Evolutionary conservation across 2,113 vertebrate genomes (phyloP).

Genomic region (Platichthys flesus): DNA sequence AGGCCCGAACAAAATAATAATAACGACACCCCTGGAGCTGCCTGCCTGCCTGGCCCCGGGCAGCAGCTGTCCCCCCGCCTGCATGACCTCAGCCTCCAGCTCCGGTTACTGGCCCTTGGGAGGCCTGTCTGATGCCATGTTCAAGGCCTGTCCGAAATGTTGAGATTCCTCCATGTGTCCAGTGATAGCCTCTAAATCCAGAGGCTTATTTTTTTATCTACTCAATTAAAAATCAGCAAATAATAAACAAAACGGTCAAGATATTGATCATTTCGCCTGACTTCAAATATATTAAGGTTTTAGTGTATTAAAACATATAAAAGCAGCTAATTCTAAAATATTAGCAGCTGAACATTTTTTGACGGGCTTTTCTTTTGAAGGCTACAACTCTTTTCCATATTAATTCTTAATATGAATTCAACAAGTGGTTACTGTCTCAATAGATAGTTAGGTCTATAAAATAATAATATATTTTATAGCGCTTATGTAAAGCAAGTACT

Average conservation of each 20-base stretch:
- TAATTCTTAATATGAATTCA: no score
- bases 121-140: slow-evolving; percentile 11
- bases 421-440: no score
- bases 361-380: no score
- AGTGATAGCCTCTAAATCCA: neutral
- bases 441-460: no score
- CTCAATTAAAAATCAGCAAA: neutral
- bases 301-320: no score
- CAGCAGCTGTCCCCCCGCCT: slow-evolving; percentile 67
- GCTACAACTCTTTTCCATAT: no score
- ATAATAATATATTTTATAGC: no score
- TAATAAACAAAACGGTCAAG: neutral
- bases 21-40: slow-evolving; percentile 24
- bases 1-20: slow-evolving; percentile 6
- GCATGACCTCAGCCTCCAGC: slow-evolving; percentile 49
- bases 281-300: no score
- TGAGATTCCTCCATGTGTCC: neutral
- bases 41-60: neutral
- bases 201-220: neutral
- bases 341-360: no score
- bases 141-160: slow-evolving; percentile 32
- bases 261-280: neutral
- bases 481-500: no score
- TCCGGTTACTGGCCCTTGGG: slow-evolving; percentile 56
- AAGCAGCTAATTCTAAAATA: no score